These are phyloP conservation scores for Spea hammondii DNA, from an alignment of 2,797 vertebrate species.

Conservation along the genomic window DNA sequence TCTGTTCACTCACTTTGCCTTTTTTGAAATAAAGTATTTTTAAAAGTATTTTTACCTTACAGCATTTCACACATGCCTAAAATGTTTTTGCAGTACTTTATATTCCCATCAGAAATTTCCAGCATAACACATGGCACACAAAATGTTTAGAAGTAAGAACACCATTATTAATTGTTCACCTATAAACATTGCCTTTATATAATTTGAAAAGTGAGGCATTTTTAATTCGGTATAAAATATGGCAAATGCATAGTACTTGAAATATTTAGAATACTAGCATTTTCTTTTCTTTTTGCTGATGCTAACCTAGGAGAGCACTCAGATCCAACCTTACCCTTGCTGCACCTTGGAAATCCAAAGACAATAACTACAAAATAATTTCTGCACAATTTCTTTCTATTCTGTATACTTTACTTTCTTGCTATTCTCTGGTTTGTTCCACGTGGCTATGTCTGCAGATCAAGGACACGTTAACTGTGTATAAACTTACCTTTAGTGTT, in stretches of 20 bases:
- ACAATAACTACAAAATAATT: slow-evolving; percentile 6
- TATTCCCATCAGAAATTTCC: too few species aligned
- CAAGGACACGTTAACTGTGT: slow-evolving; percentile 33
- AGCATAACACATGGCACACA: too few species aligned
- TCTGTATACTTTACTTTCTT: slow-evolving; percentile 1
- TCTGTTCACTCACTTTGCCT: too few species aligned
- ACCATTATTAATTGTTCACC: too few species aligned
- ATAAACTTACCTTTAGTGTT: slow-evolving; percentile 3
- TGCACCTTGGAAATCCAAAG: slow-evolving; percentile 5
- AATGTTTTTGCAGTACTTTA: too few species aligned
- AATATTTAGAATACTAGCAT: slow-evolving; percentile 9
- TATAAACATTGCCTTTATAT: too few species aligned
- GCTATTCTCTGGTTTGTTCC: background rate
- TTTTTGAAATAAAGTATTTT: too few species aligned
- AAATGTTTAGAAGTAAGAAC: too few species aligned
- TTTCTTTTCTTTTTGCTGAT: background rate
- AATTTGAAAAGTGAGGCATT: too few species aligned
- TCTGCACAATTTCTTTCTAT: background rate
- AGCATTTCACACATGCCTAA: too few species aligned
- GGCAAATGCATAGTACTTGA: slow-evolving; percentile 14
- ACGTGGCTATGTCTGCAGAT: slow-evolving; percentile 5
- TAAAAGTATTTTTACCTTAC: too few species aligned
- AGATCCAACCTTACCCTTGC: background rate
- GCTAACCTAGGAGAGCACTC: background rate
- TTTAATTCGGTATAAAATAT: background rate